A percentile compares a stretch with the other conserved stretches of the same genome.
Evolutionary conservation across 23 tunicate genomes (phyloP).

Genomic region (Styela plicata): DNA sequence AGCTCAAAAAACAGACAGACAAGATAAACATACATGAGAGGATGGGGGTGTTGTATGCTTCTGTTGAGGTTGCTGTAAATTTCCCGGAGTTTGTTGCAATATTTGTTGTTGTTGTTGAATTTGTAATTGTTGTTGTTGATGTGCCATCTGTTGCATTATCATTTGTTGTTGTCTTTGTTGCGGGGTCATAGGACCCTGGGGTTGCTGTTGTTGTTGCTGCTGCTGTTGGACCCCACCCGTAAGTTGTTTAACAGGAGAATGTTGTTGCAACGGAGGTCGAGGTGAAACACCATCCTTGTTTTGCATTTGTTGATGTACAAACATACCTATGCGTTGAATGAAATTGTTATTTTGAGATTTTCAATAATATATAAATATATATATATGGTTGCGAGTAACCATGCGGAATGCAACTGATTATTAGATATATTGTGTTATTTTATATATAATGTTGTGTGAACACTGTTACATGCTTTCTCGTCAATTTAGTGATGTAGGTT

Average conservation of each 20-base stretch:
- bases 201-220: not conserved
- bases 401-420: no score
- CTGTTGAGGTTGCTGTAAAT: slow-evolving; percentile 1
- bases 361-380: no score
- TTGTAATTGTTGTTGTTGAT: slow-evolving; percentile 7
- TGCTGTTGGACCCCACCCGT: not conserved
- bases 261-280: slow-evolving; percentile 3
- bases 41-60: slow-evolving; percentile 15
- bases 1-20: no score
- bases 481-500: no score
- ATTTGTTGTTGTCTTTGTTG: slow-evolving; percentile 54
- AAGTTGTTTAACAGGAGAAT: slow-evolving; percentile 14
- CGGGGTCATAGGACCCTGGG: slow-evolving; percentile 29
- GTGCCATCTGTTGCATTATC: slow-evolving; percentile 42
- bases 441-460: no score
- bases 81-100: not conserved
- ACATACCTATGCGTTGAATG: not conserved
- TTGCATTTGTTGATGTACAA: not conserved
- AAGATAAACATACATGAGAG: slow-evolving; percentile 13
- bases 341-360: no score
- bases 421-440: no score
- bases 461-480: no score
- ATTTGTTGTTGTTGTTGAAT: slow-evolving; percentile 18
- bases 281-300: not conserved
- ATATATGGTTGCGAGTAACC: no score